Evolutionary conservation across 1,140 invertebrate species (phyloP), one percentile per base, ranked within the genome.

Genomic region (Nebria ingens): DNA sequence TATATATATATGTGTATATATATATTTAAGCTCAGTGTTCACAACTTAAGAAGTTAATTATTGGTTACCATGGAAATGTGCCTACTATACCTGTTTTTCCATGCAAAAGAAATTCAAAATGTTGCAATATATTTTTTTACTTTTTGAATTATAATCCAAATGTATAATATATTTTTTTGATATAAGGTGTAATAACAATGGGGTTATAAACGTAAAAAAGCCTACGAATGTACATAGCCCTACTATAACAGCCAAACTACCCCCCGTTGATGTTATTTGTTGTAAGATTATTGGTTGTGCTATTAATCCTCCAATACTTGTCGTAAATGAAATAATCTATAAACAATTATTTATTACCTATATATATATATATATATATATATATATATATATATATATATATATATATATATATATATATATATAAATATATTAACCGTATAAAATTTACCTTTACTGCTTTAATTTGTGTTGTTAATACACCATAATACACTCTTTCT

Each of bases 81-180:
- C n/a, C n/a, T 6, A 38, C 38, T 58, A 68, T 69, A 86, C 85
- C 75, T 81, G 69, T 69, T 81, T 80, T 60, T 74, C 71, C 52
- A 69, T 64, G 40, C 84, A 66, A 59, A 90, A 83, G 52, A 91
- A 76, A 17, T 78, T 83, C 83, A 78, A 22, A 80, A 83, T 13
- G 77, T 80, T n/a, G 86, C 86, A 21, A 76, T 80, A 65, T 88
- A 90, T 51, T 75, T 78, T n/a, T 21, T 83, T 76, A 22, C 71
- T 79, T 19, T 67, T 59, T 12, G 73, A 65, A 68, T 91, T 76
- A 63, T 89, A 93, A 56, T 83, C 74, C 1, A 96, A 71, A 57
- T 82, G 72, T 0, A 80, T 85, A 0, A 94, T 83, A 77, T 96
- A 97, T 71, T 89, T 89, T 64, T 86, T 93, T 2, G 88, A 85